Evolutionary conservation across 2,888 invertebrate species (phyloP).

Genomic region (Cyrtodaria siliqua): DNA sequence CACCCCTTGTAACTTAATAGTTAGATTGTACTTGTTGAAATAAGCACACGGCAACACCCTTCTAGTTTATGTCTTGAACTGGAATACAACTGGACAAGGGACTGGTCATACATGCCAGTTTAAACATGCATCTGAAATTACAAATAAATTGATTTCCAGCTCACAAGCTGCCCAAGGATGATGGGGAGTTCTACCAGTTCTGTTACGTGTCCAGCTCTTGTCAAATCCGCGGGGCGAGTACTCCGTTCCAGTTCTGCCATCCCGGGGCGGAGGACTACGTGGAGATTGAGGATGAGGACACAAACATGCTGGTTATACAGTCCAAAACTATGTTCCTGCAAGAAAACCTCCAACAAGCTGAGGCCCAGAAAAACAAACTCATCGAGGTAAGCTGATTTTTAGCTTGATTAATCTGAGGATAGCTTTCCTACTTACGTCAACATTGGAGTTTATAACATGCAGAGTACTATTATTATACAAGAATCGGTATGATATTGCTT

Average conservation of each 20-base stretch:
- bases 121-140: too few relatives aligned
- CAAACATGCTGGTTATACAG: conserved; percentile 83
- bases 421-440: too few relatives aligned
- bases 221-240: conserved; percentile 84
- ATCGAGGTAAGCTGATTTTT: conserved; percentile 57
- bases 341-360: conserved; percentile 76
- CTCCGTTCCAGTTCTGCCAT: conserved; percentile 85
- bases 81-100: too few relatives aligned
- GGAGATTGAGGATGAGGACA: conserved; percentile 82
- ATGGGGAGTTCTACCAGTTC: conserved; percentile 86
- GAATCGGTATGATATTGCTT: too few relatives aligned
- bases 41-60: too few relatives aligned
- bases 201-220: conserved; percentile 83
- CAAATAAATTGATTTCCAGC: conserved; percentile 76
- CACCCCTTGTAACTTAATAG: too few relatives aligned
- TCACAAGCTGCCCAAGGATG: conserved; percentile 82
- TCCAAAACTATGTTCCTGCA: conserved; percentile 80
- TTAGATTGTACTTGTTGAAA: too few relatives aligned
- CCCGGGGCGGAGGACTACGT: conserved; percentile 82
- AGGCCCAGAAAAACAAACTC: conserved; percentile 68
- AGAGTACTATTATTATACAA: too few relatives aligned
- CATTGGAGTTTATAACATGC: too few relatives aligned
- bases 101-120: too few relatives aligned
- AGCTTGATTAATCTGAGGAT: neutral
- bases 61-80: too few relatives aligned